A percentile compares a stretch with the other conserved stretches of the same genome.
These are phyloP conservation scores for Thera britannica DNA, from an alignment of 2,888 invertebrate species.

Conservation along the genomic window DNA sequence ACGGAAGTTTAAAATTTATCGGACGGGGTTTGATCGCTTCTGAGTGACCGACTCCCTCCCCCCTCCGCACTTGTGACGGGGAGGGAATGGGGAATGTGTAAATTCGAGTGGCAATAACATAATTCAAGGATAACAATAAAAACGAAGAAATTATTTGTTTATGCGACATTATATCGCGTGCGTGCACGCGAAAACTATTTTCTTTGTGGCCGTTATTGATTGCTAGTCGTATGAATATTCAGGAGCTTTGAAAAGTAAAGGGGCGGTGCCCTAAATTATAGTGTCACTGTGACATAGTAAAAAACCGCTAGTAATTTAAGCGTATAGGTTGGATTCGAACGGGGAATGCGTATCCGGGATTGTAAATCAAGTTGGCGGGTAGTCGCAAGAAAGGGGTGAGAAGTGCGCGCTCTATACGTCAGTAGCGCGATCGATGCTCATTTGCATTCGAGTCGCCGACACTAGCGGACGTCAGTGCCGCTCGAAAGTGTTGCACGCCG, in stretches of 20 bases:
- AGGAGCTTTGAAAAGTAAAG: conserved; percentile 79
- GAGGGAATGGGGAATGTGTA: conserved; percentile 53
- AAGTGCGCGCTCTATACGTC: conserved; percentile 79
- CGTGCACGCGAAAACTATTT: conserved; percentile 83
- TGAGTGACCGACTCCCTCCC: conserved; percentile 46
- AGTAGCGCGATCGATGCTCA: conserved; percentile 79
- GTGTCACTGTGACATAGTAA: conserved; percentile 81
- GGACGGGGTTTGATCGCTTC: conserved; percentile 64
- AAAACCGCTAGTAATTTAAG: conserved; percentile 76
- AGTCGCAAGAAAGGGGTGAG: conserved; percentile 83
- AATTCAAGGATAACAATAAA: conserved; percentile 75
- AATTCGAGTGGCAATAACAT: conserved; percentile 66
- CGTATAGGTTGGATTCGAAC: conserved; percentile 71
- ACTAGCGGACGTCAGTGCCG: conserved; percentile 76
- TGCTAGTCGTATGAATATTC: conserved; percentile 84
- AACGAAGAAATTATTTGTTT: conserved; percentile 81
- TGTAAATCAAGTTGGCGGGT: conserved; percentile 82
- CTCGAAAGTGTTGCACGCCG: conserved; percentile 78
- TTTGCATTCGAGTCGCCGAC: conserved; percentile 78
- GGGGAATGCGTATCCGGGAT: conserved; percentile 77
- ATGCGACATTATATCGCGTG: conserved; percentile 82
- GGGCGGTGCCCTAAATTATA: conserved; percentile 81
- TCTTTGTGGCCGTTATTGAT: conserved; percentile 82
- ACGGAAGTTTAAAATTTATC: conserved; percentile 77
- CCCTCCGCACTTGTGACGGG: conserved; percentile 37